Evolutionary conservation across 2,113 vertebrate species (phyloP), one percentile per base, ranked within the genome.

Genomic region (Oreochromis spilurus): DNA sequence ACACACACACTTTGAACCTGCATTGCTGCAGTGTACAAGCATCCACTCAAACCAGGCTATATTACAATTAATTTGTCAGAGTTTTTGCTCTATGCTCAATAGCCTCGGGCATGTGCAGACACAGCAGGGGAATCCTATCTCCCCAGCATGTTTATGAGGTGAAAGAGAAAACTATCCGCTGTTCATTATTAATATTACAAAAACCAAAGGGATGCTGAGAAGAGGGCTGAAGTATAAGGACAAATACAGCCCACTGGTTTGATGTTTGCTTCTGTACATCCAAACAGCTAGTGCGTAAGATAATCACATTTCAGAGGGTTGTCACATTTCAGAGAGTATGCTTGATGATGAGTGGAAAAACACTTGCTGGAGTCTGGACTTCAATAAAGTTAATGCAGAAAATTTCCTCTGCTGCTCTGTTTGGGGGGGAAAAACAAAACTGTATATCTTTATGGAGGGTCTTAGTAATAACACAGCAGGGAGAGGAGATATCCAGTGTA

Each of bases 21-120:
- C 77, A 54, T 29, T 77, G 80, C 91, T 85, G 83, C 83, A 78
- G 21, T 58, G 67, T 53, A 67, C 45, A 81, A 21, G 52, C 88
- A 79, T 85, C 79, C 50, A 77, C 67, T 87, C 82, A 82, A 88
- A 81, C 48, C 52, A 31, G 29, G 72, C 85, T 88, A 83, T 60
- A 86, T 94, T 91, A 90, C 91, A 92, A 94, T 94, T 87, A 91
- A 93, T 93, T 93, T 84, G 89, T 84, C 82, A 67, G 81, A 82
- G 84, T 88, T 87, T 91, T 83, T 53, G 79, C 62, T 93, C 67
- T 50, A 14, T 34, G 45, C 85, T 89, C 77, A 75, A 70, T 90
- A 86, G 88, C 93, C 83, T 79, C 72, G 8, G 87, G 91, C 84
- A 21, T 84, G 58, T 88, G 82, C 89, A 87, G 84, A 88, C 88